Percentiles rank a stretch among this genome's conserved stretches.
These are phyloP conservation scores for Chaetorhynchus papuensis DNA, from an alignment of 2,113 vertebrate genomes.

Conservation along the genomic window DNA sequence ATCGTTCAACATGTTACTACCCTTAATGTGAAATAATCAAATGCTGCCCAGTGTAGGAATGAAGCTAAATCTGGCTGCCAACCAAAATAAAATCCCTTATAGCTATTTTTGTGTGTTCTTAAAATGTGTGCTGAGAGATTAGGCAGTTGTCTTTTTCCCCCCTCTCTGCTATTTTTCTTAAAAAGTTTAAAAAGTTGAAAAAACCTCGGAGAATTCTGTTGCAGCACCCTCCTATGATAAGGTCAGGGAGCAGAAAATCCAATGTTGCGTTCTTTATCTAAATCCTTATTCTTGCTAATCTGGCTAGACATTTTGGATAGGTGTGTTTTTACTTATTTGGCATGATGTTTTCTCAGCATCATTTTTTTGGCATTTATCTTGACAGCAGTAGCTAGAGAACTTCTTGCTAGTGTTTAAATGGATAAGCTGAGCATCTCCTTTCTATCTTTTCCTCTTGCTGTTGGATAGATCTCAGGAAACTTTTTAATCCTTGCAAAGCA, in stretches of 20 bases:
- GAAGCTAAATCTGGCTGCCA: slow-evolving; percentile 26
- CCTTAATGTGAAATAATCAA: slow-evolving; percentile 41
- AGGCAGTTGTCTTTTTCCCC: neutral
- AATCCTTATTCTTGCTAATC: neutral
- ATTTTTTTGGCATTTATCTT: neutral
- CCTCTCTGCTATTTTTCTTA: neutral
- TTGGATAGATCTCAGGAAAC: neutral
- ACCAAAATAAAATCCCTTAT: slow-evolving; percentile 42
- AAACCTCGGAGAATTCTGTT: neutral
- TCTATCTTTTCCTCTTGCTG: neutral
- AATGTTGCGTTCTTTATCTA: neutral
- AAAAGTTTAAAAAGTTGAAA: neutral
- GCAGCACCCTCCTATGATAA: neutral
- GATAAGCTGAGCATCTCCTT: neutral
- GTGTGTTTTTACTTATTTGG: neutral
- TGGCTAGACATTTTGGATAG: slow-evolving; percentile 1
- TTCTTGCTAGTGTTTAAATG: neutral
- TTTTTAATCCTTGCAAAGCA: neutral
- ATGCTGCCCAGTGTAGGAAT: neutral
- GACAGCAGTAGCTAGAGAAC: neutral
- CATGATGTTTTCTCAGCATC: neutral
- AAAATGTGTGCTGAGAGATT: slow-evolving; percentile 40
- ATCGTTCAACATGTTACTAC: neutral
- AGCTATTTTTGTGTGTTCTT: slow-evolving; percentile 38
- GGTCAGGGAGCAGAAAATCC: neutral